Conservation (phyloP, 2,888 invertebrate genomes). For the Chydorus sphaericus region DNA sequence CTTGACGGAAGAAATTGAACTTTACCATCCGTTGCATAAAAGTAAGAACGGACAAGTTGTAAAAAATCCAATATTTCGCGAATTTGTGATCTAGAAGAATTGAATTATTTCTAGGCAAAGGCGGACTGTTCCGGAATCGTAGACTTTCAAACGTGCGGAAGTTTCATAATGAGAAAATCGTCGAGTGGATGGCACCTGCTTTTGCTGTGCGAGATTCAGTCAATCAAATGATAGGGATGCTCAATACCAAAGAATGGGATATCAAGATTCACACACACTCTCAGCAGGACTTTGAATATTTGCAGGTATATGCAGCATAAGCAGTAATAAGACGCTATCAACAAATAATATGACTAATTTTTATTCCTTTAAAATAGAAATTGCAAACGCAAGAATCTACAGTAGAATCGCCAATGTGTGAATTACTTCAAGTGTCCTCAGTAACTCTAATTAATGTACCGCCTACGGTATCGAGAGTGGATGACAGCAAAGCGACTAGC, state of each 20-base stretch:
- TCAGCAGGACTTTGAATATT: slow-evolving; percentile 23
- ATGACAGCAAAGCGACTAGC: background rate
- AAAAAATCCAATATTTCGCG: background rate
- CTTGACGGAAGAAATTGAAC: slow-evolving; percentile 60
- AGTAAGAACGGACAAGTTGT: background rate
- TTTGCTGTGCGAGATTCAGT: slow-evolving; percentile 36
- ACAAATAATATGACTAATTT: background rate
- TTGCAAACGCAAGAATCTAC: slow-evolving; percentile 29
- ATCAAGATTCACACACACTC: slow-evolving; percentile 30
- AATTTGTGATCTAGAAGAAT: background rate
- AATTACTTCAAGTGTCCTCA: slow-evolving; percentile 55
- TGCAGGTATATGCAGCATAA: slow-evolving; percentile 26
- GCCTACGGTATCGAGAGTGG: background rate
- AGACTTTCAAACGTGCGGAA: background rate
- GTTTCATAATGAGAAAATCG: slow-evolving; percentile 36
- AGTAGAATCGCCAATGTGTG: slow-evolving; percentile 44
- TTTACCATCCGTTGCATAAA: slow-evolving; percentile 11
- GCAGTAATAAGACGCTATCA: no score
- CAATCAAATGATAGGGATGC: slow-evolving; percentile 33
- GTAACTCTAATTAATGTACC: slow-evolving; percentile 32
- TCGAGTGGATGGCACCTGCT: slow-evolving; percentile 33
- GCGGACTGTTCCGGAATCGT: slow-evolving; percentile 2
- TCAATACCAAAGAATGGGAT: slow-evolving; percentile 34
- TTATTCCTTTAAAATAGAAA: slow-evolving; percentile 22
- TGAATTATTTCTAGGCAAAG: background rate